Percentiles rank a stretch among this genome's conserved stretches.
Evolutionary conservation across 23 tunicate genomes (phyloP).

Genomic region (Aplidium turbinatum): DNA sequence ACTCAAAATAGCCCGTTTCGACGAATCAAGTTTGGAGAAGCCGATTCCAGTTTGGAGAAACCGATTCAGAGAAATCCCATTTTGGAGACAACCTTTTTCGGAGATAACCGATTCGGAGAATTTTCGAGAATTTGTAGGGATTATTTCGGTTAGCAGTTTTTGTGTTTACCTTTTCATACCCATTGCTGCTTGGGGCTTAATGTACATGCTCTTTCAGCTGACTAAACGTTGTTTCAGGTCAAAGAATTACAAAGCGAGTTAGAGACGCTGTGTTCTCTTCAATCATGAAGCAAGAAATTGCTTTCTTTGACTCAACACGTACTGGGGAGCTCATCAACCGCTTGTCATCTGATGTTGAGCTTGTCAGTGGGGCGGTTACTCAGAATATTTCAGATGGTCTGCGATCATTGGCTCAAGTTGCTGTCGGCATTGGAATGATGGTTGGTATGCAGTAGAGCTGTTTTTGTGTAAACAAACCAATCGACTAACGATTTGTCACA

Average conservation of each 20-base stretch:
- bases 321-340: slow-evolving; percentile 75
- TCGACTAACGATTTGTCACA: too few relatives aligned
- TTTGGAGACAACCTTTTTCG: too few relatives aligned
- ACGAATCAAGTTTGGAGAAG: too few relatives aligned
- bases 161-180: too few relatives aligned
- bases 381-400: slow-evolving; percentile 82
- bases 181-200: too few relatives aligned
- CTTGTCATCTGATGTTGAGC: slow-evolving; percentile 59
- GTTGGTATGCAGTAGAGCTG: not conserved
- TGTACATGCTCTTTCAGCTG: too few relatives aligned
- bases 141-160: too few relatives aligned
- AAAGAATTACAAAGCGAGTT: slow-evolving; percentile 46
- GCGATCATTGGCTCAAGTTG: slow-evolving; percentile 60
- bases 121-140: too few relatives aligned
- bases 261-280: slow-evolving; percentile 47
- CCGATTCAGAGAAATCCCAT: too few relatives aligned
- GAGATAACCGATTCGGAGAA: too few relatives aligned
- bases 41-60: too few relatives aligned
- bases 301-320: slow-evolving; percentile 60
- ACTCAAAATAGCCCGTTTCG: too few relatives aligned
- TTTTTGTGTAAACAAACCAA: not conserved
- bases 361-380: slow-evolving; percentile 69
- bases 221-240: slow-evolving; percentile 31
- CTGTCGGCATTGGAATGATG: slow-evolving; percentile 77
- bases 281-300: slow-evolving; percentile 66